Percentiles rank a stretch among this genome's conserved stretches.
These are phyloP conservation scores for Pterocles gutturalis DNA, from an alignment of 2,113 vertebrate species.

Conservation along the genomic window DNA sequence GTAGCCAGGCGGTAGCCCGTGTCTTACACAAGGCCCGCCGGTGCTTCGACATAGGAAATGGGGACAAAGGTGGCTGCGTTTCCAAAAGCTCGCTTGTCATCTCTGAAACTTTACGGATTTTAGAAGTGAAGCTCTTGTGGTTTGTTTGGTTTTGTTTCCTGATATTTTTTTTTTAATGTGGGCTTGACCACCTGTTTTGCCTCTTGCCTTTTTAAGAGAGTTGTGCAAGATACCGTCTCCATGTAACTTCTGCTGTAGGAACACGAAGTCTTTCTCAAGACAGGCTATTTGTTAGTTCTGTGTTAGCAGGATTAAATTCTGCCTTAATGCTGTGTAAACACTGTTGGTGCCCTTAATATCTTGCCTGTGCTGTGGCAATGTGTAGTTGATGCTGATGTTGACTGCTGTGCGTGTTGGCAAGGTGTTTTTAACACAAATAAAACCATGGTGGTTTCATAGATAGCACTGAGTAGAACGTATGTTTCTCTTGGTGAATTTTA, in stretches of 20 bases:
- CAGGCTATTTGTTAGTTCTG: neutral
- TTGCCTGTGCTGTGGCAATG: neutral
- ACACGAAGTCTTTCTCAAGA: neutral
- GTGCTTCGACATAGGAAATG: neutral
- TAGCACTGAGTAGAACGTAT: fast-evolving
- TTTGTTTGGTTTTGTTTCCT: no score
- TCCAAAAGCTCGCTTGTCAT: neutral
- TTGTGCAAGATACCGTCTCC: neutral
- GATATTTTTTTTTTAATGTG: no score
- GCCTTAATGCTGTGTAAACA: neutral
- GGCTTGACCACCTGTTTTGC: neutral
- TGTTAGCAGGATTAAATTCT: neutral
- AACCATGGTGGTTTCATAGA: fast-evolving
- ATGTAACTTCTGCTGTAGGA: neutral
- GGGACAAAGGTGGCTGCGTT: constrained; percentile 30
- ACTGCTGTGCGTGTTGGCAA: neutral
- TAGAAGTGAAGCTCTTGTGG: no score
- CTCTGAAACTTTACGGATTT: neutral
- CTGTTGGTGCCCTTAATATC: neutral
- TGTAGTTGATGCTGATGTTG: neutral
- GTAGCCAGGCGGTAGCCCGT: neutral
- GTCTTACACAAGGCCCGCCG: neutral
- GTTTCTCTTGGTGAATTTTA: neutral
- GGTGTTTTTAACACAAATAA: neutral
- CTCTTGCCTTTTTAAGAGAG: neutral